These are phyloP conservation scores for Choristoneura rosaceana DNA, from an alignment of 2,888 invertebrate genomes.

Conservation along the genomic window DNA sequence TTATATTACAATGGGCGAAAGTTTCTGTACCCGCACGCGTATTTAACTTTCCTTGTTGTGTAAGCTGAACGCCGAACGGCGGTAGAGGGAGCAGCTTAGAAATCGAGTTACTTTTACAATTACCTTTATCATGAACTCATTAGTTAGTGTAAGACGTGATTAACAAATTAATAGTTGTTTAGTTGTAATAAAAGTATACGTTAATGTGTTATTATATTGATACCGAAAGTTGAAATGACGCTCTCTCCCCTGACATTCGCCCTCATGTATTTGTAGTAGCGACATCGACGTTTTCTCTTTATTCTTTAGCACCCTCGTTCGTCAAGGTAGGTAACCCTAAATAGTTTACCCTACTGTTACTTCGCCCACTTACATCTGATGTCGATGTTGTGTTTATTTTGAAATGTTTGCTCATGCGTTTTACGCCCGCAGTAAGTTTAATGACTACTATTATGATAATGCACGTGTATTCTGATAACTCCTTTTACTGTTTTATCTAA, in stretches of 20 bases:
- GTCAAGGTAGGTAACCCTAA: slow-evolving; percentile 73
- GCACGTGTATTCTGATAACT: slow-evolving; percentile 3
- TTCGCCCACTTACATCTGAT: slow-evolving; percentile 53
- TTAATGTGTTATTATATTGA: slow-evolving; percentile 39
- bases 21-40: slow-evolving; percentile 78
- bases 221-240: slow-evolving; percentile 21
- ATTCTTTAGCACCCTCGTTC: slow-evolving; percentile 76
- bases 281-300: slow-evolving; percentile 73
- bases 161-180: slow-evolving; percentile 51
- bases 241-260: slow-evolving; percentile 41
- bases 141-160: slow-evolving; percentile 56
- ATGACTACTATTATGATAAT: slow-evolving; percentile 4
- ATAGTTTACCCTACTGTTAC: slow-evolving; percentile 61
- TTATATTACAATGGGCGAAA: slow-evolving; percentile 79
- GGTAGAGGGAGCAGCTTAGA: slow-evolving; percentile 81
- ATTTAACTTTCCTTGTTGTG: slow-evolving; percentile 84
- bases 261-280: slow-evolving; percentile 63
- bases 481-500: slow-evolving; percentile 12
- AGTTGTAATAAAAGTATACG: slow-evolving; percentile 44
- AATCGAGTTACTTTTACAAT: slow-evolving; percentile 77
- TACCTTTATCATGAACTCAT: slow-evolving; percentile 60
- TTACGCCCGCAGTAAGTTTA: background rate
- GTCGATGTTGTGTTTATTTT: slow-evolving; percentile 49
- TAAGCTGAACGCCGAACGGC: slow-evolving; percentile 77
- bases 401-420: slow-evolving; percentile 44